Percentiles rank a stretch among this genome's conserved stretches.
Evolutionary conservation across 2,113 vertebrate species (phyloP).

Genomic region (Morphnarchus princeps): DNA sequence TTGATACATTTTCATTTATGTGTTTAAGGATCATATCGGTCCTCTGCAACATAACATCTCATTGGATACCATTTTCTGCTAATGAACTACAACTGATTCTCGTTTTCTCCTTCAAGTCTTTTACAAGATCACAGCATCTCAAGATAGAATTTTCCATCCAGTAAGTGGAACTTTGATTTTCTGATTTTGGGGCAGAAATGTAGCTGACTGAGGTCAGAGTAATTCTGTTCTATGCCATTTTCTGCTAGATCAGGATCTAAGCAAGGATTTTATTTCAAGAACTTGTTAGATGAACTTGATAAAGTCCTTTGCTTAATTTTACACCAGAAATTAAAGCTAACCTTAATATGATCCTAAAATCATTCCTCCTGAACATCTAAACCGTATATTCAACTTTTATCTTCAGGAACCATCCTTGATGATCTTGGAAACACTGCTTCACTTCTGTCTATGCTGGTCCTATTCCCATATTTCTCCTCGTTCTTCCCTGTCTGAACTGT

Average conservation of each 20-base stretch:
- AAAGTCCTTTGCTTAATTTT: neutral
- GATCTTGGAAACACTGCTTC: neutral
- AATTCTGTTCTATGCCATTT: neutral
- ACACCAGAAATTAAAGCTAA: neutral
- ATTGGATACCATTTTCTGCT: neutral
- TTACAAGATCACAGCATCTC: neutral
- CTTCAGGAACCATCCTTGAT: neutral
- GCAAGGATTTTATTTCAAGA: constrained; percentile 19
- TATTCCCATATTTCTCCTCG: neutral
- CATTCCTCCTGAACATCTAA: neutral
- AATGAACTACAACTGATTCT: neutral
- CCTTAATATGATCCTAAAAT: neutral
- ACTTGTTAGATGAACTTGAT: neutral
- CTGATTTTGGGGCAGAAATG: neutral
- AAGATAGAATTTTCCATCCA: neutral
- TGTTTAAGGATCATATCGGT: neutral
- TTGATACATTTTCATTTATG: neutral
- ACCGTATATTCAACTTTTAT: neutral
- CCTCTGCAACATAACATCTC: neutral
- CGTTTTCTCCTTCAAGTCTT: neutral
- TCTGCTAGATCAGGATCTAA: neutral
- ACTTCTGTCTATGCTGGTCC: neutral
- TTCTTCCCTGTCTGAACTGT: neutral
- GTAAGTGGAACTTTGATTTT: constrained; percentile 19
- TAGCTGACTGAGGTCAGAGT: neutral